Base-by-base conservation (phyloP, 2,113 vertebrate species). In the Hippocampus comes region DNA sequence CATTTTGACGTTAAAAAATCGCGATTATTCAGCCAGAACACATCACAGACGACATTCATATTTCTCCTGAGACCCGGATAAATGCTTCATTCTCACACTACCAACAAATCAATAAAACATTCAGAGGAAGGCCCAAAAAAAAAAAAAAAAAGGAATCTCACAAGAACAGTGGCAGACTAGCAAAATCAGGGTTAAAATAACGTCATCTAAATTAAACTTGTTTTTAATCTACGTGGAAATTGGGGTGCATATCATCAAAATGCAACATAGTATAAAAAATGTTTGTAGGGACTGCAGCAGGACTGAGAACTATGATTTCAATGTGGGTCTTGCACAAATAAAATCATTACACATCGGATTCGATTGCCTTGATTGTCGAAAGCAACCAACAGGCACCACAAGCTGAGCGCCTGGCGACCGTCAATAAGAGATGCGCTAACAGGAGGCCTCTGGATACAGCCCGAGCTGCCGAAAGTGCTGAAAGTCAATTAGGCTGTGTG, bases 71-170 rank as follows among this genome's bases (percentile, higher is more conserved):
- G 87, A 85, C 64, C 4, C 46, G 81, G 81, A 86, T 88, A 82
- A 91, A 90, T 88, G 73, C 71, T 86, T 89, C 81, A 75, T 81
- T 83, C 79, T 82, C 73, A 46, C 14, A 10, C 75, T 80, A 80
- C 78, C 78, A 20, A 88, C 89, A 84, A 90, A 91, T 92, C 91
- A 87, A 89, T 91, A 90, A 80, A 88, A 86, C 84, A 89, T 91
- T 84, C 83, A 21, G 43, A 74, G 70, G 74, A 84, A 81, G 78
- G 79, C 77, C 74, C n/a, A n/a, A 21, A 41, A 41, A 38, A 63
- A 21, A 63, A 43, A 66, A 42, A 66, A 42, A 60, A 2, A 34
- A 5, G 17, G 63, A 81, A 78, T 87, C 82, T 79, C 82, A 75
- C 4, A 77, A 86, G 81, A 82, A 83, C 74, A 48, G 53, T 60